Percentiles rank a stretch among this genome's conserved stretches.
These are phyloP conservation scores for Arbacia lixula DNA, from an alignment of 53 echinoderm and acorn worm species.

Conservation along the genomic window DNA sequence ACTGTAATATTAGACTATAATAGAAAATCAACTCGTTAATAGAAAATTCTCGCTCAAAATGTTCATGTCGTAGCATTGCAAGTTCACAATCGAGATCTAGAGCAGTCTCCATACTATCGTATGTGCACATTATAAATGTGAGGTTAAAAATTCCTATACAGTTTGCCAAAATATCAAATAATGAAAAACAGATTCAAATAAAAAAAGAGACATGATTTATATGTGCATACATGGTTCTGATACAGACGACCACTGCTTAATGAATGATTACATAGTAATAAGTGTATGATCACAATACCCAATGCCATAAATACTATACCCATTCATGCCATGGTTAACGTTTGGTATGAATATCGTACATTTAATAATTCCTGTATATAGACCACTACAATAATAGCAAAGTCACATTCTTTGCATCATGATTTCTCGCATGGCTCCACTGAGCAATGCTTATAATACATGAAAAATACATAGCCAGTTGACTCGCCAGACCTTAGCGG, in stretches of 20 bases:
- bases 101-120: constrained; percentile 1
- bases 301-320: constrained; percentile 2
- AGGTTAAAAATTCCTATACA: constrained; percentile 18
- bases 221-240: constrained; percentile 36
- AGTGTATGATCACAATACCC: too few species aligned
- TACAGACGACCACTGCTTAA: constrained; percentile 43
- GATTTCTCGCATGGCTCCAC: neutral
- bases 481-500: too few species aligned
- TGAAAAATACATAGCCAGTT: constrained; percentile 12
- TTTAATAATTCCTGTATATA: constrained; percentile 20
- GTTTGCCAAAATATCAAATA: constrained; percentile 39
- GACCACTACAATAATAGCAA: neutral
- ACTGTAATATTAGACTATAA: neutral
- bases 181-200: neutral
- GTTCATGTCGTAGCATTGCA: constrained; percentile 44
- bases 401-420: neutral
- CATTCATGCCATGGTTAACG: neutral
- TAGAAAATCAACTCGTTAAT: constrained; percentile 11
- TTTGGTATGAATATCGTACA: constrained; percentile 20
- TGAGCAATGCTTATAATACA: constrained; percentile 21
- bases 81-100: constrained; percentile 23
- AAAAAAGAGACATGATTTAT: constrained; percentile 37
- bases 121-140: constrained; percentile 10
- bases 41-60: constrained; percentile 30
- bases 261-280: constrained; percentile 4